Evolutionary conservation across 2,113 vertebrate genomes (phyloP).

Genomic region (Piliocolobus tephrosceles): DNA sequence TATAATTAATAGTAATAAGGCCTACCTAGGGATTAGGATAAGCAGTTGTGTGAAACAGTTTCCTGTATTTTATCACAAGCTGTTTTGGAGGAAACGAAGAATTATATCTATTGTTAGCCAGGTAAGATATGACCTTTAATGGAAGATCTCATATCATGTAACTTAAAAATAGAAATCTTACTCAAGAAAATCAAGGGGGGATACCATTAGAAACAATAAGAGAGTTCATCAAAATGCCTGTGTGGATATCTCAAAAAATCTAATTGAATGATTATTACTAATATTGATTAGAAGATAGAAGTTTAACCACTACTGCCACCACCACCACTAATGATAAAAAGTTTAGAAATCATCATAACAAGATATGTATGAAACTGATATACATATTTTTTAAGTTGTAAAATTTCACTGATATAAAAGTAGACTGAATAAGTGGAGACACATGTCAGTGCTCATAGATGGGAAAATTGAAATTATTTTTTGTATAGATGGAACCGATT

Average conservation of each 20-base stretch:
- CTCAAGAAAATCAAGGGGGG: neutral
- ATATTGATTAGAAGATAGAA: constrained; percentile 11
- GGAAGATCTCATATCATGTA: neutral
- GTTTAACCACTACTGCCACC: neutral
- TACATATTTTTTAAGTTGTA: neutral
- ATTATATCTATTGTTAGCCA: neutral
- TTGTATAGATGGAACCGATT: no score
- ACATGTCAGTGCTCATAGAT: neutral
- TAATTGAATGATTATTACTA: neutral
- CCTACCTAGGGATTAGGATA: neutral
- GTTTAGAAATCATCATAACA: constrained; percentile 2
- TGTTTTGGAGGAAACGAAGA: neutral
- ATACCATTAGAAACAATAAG: neutral
- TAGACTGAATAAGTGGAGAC: neutral
- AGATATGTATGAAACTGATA: neutral
- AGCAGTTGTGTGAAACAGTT: neutral
- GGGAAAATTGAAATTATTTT: neutral
- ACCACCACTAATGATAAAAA: neutral
- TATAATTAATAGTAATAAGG: constrained; percentile 20
- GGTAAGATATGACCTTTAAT: constrained; percentile 10
- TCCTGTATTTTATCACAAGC: constrained; percentile 27
- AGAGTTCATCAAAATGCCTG: constrained; percentile 14
- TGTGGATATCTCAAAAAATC: neutral
- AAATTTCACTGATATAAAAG: neutral
- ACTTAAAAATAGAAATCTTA: constrained; percentile 30